Conservation (phyloP, 2,797 vertebrate genomes). For the Chloroceryle amazona region DNA sequence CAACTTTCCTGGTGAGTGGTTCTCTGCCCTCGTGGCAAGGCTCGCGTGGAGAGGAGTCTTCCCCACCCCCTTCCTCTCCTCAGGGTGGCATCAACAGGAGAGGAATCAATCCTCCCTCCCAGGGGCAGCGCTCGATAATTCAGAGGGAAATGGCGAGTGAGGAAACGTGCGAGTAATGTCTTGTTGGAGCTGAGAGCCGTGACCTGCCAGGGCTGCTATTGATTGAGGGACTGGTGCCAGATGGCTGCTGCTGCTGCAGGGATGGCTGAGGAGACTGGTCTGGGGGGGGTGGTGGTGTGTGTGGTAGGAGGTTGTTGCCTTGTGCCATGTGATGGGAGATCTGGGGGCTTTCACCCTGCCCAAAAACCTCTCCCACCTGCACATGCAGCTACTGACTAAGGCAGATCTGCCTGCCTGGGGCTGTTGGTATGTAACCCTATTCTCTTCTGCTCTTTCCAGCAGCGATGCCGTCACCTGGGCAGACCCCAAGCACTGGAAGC, state of each 20-base stretch:
- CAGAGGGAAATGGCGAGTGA: slow-evolving; percentile 36
- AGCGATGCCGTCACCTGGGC: slow-evolving; percentile 83
- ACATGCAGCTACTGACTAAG: rapidly evolving
- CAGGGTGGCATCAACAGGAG: slow-evolving; percentile 11
- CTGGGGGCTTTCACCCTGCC: not conserved
- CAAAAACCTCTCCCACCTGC: not conserved
- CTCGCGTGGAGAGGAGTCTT: not conserved
- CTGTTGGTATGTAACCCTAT: slow-evolving; percentile 54
- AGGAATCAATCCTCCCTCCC: slow-evolving; percentile 45
- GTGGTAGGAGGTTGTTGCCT: not conserved
- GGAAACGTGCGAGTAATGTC: slow-evolving; percentile 59
- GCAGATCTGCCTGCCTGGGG: not conserved
- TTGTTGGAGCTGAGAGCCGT: slow-evolving; percentile 17
- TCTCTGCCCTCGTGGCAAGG: not conserved
- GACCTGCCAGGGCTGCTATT: slow-evolving; percentile 47
- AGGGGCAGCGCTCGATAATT: slow-evolving; percentile 55
- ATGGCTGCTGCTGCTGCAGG: not conserved
- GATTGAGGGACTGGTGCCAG: slow-evolving; percentile 44
- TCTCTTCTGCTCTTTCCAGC: slow-evolving; percentile 81
- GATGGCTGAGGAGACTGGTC: not conserved
- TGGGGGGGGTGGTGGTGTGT: rapidly evolving
- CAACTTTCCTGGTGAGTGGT: not conserved
- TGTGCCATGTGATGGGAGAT: rapidly evolving
- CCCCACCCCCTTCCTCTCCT: not conserved
- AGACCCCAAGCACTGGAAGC: slow-evolving; percentile 74